Conservation (phyloP, 2,888 invertebrate genomes). For the Chironomus tentans region DNA sequence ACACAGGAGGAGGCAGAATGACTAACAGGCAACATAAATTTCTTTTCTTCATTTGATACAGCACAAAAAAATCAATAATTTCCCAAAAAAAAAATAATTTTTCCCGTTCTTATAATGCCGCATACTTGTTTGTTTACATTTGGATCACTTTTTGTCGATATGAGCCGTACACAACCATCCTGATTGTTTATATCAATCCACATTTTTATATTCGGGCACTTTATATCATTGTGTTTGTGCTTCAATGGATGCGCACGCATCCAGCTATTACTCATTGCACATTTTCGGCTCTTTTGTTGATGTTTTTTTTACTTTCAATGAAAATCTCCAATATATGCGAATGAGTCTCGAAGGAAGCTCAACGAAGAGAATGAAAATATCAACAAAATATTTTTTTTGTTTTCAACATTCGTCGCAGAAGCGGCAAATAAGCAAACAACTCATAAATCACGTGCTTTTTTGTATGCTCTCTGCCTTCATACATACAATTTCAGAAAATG, state of each 20-base stretch:
- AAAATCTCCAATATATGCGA: not conserved
- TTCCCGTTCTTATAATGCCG: not conserved
- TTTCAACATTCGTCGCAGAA: not conserved
- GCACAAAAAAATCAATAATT: constrained; percentile 18
- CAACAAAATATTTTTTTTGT: constrained; percentile 4
- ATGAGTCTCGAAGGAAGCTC: not conserved
- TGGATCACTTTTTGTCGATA: not conserved
- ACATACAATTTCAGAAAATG: not conserved
- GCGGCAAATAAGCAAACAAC: constrained; percentile 13
- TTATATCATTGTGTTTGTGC: constrained; percentile 10
- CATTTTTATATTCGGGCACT: not conserved
- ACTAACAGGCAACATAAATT: not conserved
- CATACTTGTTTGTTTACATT: constrained; percentile 23
- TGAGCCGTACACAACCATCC: not conserved
- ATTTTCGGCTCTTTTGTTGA: constrained; percentile 18
- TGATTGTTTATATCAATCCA: not conserved
- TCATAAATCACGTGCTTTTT: constrained; percentile 26
- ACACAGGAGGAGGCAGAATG: not conserved
- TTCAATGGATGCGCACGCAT: constrained; percentile 14
- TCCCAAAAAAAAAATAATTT: constrained; percentile 1
- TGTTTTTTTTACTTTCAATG: not conserved
- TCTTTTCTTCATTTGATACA: too few species aligned
- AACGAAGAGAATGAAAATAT: not conserved
- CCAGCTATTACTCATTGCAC: not conserved
- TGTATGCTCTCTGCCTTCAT: not conserved